Base-by-base conservation (phyloP, 2,888 invertebrate genomes). In the Stenotaenia linearis region DNA sequence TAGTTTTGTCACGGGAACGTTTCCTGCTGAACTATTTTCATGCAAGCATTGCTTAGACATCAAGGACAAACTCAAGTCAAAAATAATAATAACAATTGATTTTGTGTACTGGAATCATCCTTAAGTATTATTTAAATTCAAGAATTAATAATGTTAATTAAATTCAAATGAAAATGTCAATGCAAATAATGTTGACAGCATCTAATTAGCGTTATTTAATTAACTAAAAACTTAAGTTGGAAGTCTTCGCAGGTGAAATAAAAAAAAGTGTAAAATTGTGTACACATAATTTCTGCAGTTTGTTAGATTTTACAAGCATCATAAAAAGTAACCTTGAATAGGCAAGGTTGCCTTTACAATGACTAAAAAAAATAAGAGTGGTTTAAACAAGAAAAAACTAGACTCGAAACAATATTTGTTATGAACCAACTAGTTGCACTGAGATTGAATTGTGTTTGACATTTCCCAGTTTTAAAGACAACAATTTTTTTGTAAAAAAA, bases 261-360 rank as follows among this genome's bases (percentile, higher is more conserved):
- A 45, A 15, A 45, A 45, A 45, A 45, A 7, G 10, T 7, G 45
- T 18, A 9, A 45, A 15, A 3, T 45, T 45, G 15, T 6, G 32
- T 32, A 32, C 18, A 18, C n/a, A n/a, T n/a, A n/a, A n/a, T n/a
- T n/a, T n/a, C n/a, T n/a, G 45, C 2, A 45, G 45, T 45, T 40
- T 40, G 40, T 40, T 45, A 3, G 15, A 18, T n/a, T 5, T 7
- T 45, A 18, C 32, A 32, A 32, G 12, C 45, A 15, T 7, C 45
- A 12, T 61, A 61, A 61, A 28, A 61, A 23, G 61, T 25, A 61
- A 61, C 61, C 61, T 61, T 61, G 61, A 61, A 61, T 61, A 61
- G 25, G 61, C 61, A 61, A 61, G 61, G 61, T 61, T 61, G 25
- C 15, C 5, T 56, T 5, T 21, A 61, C 21, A 23, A 61, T 23